Conservation (phyloP, 1,140 invertebrate species). For the Agrypnia vestita region DNA sequence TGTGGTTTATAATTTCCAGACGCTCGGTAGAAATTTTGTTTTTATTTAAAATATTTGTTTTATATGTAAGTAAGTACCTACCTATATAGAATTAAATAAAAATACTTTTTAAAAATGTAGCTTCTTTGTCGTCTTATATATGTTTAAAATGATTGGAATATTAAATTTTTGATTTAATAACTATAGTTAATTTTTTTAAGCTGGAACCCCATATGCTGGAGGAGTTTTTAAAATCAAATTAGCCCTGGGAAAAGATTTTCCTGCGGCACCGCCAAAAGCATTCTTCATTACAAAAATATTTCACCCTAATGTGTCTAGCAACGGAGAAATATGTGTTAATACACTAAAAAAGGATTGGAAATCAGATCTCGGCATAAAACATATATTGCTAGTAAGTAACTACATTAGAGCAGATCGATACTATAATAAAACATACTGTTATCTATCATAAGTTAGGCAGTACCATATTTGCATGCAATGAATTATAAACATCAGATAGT, state of each 20-base stretch:
- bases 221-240: slow-evolving; percentile 93
- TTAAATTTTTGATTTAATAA: too few species aligned
- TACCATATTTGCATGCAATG: not conserved
- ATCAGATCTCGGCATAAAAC: slow-evolving; percentile 95
- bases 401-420: not conserved
- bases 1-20: too few species aligned
- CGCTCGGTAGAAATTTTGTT: too few species aligned
- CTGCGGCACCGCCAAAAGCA: slow-evolving; percentile 93
- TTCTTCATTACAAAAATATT: slow-evolving; percentile 98
- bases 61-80: too few species aligned
- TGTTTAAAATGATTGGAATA: too few species aligned
- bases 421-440: too few species aligned
- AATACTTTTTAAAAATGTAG: too few species aligned
- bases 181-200: slow-evolving; percentile 67
- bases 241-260: slow-evolving; percentile 94
- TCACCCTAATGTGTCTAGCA: slow-evolving; percentile 95
- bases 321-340: slow-evolving; percentile 98
- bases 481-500: too few species aligned
- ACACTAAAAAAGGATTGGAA: slow-evolving; percentile 98
- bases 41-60: too few species aligned
- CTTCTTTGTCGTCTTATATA: too few species aligned
- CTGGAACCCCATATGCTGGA: slow-evolving; percentile 88
- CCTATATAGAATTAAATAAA: too few species aligned
- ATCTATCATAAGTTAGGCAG: not conserved
- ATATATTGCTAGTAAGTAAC: slow-evolving; percentile 87